These are phyloP conservation scores for Actinia equina DNA, from an alignment of 64 coral and sea anemone genomes.

Conservation along the genomic window DNA sequence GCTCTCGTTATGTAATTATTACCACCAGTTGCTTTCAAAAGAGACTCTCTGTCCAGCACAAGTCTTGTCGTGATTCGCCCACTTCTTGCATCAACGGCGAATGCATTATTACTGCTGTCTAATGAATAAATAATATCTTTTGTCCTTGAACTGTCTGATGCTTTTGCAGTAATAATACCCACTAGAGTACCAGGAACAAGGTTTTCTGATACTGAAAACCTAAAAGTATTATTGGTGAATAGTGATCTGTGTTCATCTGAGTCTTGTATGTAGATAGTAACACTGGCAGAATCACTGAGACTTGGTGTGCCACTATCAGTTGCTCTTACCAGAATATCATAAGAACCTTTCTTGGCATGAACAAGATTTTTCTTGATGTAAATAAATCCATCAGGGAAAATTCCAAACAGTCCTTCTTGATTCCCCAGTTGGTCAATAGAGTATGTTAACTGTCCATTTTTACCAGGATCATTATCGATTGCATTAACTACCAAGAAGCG, in stretches of 20 bases:
- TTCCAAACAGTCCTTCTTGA: slow-evolving; percentile 63
- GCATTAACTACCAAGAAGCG: slow-evolving; percentile 57
- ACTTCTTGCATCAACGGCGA: slow-evolving; percentile 51
- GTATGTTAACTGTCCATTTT: slow-evolving; percentile 68
- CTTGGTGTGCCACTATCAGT: slow-evolving; percentile 65
- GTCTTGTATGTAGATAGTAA: slow-evolving; percentile 69
- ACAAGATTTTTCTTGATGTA: slow-evolving; percentile 67
- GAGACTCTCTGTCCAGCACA: slow-evolving; percentile 65
- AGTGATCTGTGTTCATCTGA: slow-evolving; percentile 67
- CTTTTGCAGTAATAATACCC: slow-evolving; percentile 40
- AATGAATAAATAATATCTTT: slow-evolving; percentile 61
- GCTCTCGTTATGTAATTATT: slow-evolving; percentile 49
- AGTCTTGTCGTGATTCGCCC: slow-evolving; percentile 48
- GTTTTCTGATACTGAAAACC: slow-evolving; percentile 72
- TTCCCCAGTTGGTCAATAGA: slow-evolving; percentile 54
- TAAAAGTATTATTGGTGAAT: slow-evolving; percentile 71
- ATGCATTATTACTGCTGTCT: slow-evolving; percentile 33
- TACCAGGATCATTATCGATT: slow-evolving; percentile 62
- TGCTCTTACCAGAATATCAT: slow-evolving; percentile 47
- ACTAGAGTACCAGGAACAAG: slow-evolving; percentile 48
- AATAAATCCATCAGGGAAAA: slow-evolving; percentile 68
- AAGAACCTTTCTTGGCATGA: slow-evolving; percentile 37
- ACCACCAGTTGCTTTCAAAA: slow-evolving; percentile 55
- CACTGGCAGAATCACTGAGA: slow-evolving; percentile 36
- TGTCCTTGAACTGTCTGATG: slow-evolving; percentile 27